Evolutionary conservation across 37 sponge, comb jelly and placozoan genomes (phyloP).

Genomic region (Eunapius fragilis): DNA sequence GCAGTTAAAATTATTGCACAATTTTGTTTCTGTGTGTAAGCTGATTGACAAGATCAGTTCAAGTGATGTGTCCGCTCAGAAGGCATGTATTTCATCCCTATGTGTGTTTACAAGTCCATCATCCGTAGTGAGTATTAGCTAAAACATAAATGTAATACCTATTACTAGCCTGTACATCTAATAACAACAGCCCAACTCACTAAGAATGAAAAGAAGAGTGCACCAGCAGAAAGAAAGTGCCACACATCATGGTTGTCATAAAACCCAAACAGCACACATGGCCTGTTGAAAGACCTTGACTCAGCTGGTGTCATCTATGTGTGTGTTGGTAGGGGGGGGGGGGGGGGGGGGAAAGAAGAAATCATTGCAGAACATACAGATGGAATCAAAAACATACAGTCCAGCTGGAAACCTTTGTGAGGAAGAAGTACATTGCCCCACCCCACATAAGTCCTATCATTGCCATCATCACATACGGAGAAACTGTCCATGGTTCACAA

Average conservation of each 20-base stretch:
- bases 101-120: constrained; percentile 11
- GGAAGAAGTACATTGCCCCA: constrained; percentile 72
- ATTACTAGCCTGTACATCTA: no score
- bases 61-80: not conserved
- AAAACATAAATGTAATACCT: no score
- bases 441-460: constrained; percentile 20
- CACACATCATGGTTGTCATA: constrained; percentile 92
- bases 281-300: constrained; percentile 67
- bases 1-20: no score
- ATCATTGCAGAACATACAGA: not conserved
- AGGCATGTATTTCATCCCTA: not conserved
- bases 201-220: constrained; percentile 90
- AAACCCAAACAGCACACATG: constrained; percentile 76
- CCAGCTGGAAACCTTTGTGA: constrained; percentile 71
- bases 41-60: not conserved
- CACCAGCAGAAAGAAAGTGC: constrained; percentile 91
- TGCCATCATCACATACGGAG: constrained; percentile 9
- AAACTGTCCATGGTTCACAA: constrained; percentile 49
- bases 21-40: not conserved
- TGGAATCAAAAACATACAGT: constrained; percentile 1
- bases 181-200: constrained; percentile 37
- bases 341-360: not conserved
- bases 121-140: constrained; percentile 47
- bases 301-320: constrained; percentile 46
- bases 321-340: no score